Evolutionary conservation across 1,140 invertebrate species (phyloP), one percentile per base, ranked within the genome.

Genomic region (Potamilus streckersoni): DNA sequence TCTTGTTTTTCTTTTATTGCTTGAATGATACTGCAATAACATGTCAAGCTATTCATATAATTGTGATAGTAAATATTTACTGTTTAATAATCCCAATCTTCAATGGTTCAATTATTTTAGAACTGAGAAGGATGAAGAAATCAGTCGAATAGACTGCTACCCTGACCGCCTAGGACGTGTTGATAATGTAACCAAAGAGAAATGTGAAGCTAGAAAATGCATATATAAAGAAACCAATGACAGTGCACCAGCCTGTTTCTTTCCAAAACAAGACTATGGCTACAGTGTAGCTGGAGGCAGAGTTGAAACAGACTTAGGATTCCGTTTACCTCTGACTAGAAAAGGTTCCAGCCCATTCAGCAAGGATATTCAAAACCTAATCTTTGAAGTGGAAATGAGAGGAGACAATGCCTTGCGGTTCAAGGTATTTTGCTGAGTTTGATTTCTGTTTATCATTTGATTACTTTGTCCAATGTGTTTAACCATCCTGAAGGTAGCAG

Each of bases 121-220:
- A 57, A n/a, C 16, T 56, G 73, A 74, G 58, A 38, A 27, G 1
- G 67, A 79, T 13, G 76, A 78, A 63, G 79, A 80, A 61, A 74
- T 59, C 31, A 16, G 23, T 31, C 74, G 82, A 12, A 79, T 83
- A 60, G 83, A 85, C 59, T 85, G 83, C 58, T 82, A 76, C 64
- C 83, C 83, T n/a, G 83, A 85, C 63, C 59, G 73, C 5, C 72
- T 76, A 15, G 82, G 82, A 38, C 69, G 69, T 17, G 60, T 77
- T 60, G 80, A 80, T 62, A 55, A 69, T 16, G 73, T 82, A 16
- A 81, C 76, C 3, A 67, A 79, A 56, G 69, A 74, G 59, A 76
- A 74, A 62, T 85, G 84, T 76, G 49, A 74, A n/a, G 16, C 23
- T 17, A 69, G 84, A 63, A 69, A 73, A 23, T 85, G 84, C 72